Percentiles rank a stretch among this genome's conserved stretches.
These are phyloP conservation scores for Andricus curvator DNA, from an alignment of 2,888 invertebrate species.

Conservation along the genomic window DNA sequence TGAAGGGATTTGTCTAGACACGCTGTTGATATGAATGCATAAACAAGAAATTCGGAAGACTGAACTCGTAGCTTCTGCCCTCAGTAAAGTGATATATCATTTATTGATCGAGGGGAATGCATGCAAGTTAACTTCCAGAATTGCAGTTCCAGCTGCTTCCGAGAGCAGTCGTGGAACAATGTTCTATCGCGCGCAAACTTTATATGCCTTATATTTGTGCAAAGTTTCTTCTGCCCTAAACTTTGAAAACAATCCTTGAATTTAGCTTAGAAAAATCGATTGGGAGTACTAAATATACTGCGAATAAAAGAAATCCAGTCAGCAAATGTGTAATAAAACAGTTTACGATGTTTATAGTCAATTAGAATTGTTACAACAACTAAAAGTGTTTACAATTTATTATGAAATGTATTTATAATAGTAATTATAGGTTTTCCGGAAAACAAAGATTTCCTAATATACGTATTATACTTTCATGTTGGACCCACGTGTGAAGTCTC, in stretches of 20 bases:
- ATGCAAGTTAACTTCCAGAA: slow-evolving; percentile 52
- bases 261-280: not conserved
- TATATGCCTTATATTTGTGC: slow-evolving; percentile 2
- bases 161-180: slow-evolving; percentile 24
- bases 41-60: slow-evolving; percentile 66
- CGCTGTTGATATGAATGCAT: slow-evolving; percentile 39
- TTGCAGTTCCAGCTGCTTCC: slow-evolving; percentile 50
- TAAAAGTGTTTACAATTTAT: no score
- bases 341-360: no score
- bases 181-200: slow-evolving; percentile 12
- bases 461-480: not conserved
- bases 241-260: not conserved
- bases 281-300: not conserved
- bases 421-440: no score
- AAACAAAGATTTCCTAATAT: not conserved
- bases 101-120: slow-evolving; percentile 62
- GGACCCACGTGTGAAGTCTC: not conserved
- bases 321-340: no score
- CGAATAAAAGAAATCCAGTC: no score
- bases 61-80: slow-evolving; percentile 55
- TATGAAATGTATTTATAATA: no score
- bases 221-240: slow-evolving; percentile 12
- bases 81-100: slow-evolving; percentile 51
- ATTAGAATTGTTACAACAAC: no score
- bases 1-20: not conserved